phyloP scores from a whole-genome alignment of 2,888 invertebrate species.

The Polietes domitor region DNA sequence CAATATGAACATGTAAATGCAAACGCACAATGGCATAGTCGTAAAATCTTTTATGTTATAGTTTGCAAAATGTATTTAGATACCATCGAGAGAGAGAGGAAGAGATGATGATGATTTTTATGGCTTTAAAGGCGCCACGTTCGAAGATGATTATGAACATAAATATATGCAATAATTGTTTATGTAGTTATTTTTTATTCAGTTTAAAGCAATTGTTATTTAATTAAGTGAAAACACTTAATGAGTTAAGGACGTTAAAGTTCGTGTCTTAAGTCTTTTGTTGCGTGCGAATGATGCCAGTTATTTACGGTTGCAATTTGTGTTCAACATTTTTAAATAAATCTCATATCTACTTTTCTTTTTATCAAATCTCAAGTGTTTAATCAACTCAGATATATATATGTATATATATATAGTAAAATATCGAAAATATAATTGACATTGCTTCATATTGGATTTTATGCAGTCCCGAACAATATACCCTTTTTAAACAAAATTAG shows the following conservation, averaged over 20 bases:
- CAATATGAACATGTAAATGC: conserved; percentile 35
- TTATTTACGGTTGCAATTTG: too few species aligned
- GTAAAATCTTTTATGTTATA: conserved; percentile 21
- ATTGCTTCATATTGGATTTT: too few species aligned
- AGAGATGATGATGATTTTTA: conserved; percentile 54
- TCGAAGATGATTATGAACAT: background rate
- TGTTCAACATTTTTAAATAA: too few species aligned
- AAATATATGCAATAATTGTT: background rate
- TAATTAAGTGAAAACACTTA: background rate
- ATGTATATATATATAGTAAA: too few species aligned
- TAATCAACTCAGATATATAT: too few species aligned
- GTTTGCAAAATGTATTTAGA: conserved; percentile 45
- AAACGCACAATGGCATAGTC: conserved; percentile 31
- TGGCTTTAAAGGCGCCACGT: conserved; percentile 54
- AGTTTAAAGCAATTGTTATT: background rate
- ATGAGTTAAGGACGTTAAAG: conserved; percentile 8
- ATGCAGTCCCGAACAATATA: too few species aligned
- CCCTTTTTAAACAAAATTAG: too few species aligned
- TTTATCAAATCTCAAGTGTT: too few species aligned
- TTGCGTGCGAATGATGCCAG: too few species aligned
- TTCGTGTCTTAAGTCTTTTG: conserved; percentile 35
- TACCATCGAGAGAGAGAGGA: conserved; percentile 42
- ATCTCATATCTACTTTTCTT: too few species aligned
- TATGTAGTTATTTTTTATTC: background rate
- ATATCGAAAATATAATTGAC: too few species aligned